Base-by-base conservation (phyloP, 2,113 vertebrate genomes). In the Carassius carassius region DNA sequence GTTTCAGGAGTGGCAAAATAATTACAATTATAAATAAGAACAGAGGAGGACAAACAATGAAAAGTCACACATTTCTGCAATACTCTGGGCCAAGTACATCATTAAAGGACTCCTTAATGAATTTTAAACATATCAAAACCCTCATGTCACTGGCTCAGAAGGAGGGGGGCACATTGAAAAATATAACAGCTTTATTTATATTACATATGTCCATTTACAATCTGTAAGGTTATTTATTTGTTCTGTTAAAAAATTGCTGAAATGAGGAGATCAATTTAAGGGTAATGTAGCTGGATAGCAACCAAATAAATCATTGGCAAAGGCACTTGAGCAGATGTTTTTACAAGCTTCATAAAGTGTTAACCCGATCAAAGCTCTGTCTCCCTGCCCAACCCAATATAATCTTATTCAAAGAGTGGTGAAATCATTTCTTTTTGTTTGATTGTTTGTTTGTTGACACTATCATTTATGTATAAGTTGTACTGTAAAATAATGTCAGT, bases 261-360 rank as follows among this genome's bases (percentile, higher is more conserved):
- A 81, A 84, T 17, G 69, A 80, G 32, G 35, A 29, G 54, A n/a
- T 70, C 58, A 37, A 63, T 88, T n/a, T 69, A 54, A 63, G 60
- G 17, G 77, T 85, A 72, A 72, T 88, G 86, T 60, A 65, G 62
- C 35, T 58, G 14, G 77, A 70, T 84, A 84, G 77, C 88, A 90
- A 83, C 75, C 44, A 49, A 75, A 84, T 89, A 90, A 90, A 92
- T 91, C 72, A 85, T 85, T 88, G 82, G 37, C 83, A 56, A 35
- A 83, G 4, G 49, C 29, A 17, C 65, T 88, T 80, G 37, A 58
- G 19, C 17, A 58, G 21, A 89, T 91, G 87, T 93, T 44, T 44
- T 91, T 84, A 89, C 74, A 89, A 91, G 92, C 88, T 90, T 89
- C 79, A 89, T 85, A 73, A 76, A 23, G 41, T 65, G 14, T 78